phyloP scores from a whole-genome alignment of 2,888 invertebrate genomes.

The Serrognathus titanus region DNA sequence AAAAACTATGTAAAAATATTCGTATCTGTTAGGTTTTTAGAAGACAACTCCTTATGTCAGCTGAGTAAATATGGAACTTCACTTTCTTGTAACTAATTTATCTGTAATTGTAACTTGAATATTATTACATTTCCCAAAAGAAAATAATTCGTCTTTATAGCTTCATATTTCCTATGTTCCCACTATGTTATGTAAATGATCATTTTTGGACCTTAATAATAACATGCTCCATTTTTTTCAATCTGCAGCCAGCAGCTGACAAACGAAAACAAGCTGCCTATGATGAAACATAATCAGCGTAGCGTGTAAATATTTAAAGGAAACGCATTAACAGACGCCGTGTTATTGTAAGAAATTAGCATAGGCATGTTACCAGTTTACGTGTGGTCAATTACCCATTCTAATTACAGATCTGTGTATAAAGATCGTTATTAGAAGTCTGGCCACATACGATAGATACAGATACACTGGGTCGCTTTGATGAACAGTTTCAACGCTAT shows the following conservation, averaged over 20 bases:
- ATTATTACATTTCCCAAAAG: no score
- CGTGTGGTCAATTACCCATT: conserved; percentile 12
- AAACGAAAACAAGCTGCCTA: not conserved
- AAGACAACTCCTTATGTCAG: no score
- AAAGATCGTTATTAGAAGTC: conserved; percentile 1
- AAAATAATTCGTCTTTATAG: no score
- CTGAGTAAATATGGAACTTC: no score
- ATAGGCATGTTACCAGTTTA: conserved; percentile 10
- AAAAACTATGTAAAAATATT: no score
- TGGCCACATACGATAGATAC: not conserved
- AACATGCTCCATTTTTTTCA: not conserved
- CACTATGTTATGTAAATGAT: no score
- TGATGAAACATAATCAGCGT: not conserved
- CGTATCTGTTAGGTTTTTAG: no score
- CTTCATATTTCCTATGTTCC: no score
- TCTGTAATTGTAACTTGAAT: no score
- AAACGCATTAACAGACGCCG: conserved; percentile 7
- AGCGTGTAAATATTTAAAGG: conserved; percentile 13
- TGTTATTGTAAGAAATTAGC: conserved; percentile 11
- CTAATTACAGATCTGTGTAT: conserved; percentile 9
- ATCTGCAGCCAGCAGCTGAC: not conserved
- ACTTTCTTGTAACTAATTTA: no score
- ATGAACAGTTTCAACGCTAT: conserved; percentile 7
- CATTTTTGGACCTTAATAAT: no score
- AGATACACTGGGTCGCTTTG: conserved; percentile 4